Conservation (phyloP, 2,888 invertebrate genomes). For the Drosophila kokeensis region DNA sequence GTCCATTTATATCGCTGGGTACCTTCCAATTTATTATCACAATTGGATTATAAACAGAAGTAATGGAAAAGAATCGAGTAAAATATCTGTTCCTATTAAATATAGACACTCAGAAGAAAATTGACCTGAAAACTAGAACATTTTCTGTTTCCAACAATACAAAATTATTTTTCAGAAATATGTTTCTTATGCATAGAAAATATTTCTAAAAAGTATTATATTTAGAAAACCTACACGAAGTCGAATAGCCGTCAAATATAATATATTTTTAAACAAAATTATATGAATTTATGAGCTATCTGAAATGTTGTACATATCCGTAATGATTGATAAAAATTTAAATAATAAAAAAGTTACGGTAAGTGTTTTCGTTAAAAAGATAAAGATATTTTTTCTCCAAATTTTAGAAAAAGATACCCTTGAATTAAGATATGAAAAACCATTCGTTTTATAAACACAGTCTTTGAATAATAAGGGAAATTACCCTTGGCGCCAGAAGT, state of each 20-base stretch:
- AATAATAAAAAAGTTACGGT: background rate
- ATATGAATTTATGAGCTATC: background rate
- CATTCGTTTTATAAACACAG: no score
- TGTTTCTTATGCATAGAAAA: background rate
- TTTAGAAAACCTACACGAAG: background rate
- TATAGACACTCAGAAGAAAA: background rate
- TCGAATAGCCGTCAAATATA: background rate
- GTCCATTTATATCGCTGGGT: background rate
- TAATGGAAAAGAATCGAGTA: background rate
- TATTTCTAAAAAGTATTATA: background rate
- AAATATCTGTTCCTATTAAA: no score
- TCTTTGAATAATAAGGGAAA: no score
- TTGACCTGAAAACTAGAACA: background rate
- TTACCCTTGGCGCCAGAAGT: no score
- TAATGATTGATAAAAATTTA: background rate
- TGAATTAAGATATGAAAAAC: background rate
- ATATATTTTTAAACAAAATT: background rate
- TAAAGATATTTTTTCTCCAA: background rate
- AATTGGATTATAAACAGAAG: background rate
- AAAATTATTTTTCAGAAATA: background rate
- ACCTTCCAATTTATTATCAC: background rate
- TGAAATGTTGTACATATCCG: background rate
- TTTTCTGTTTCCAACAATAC: background rate
- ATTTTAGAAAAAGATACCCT: background rate
- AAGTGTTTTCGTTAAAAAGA: background rate